Evolutionary conservation across 2,113 vertebrate genomes (phyloP).

Genomic region (Thryonomys swinderianus): DNA sequence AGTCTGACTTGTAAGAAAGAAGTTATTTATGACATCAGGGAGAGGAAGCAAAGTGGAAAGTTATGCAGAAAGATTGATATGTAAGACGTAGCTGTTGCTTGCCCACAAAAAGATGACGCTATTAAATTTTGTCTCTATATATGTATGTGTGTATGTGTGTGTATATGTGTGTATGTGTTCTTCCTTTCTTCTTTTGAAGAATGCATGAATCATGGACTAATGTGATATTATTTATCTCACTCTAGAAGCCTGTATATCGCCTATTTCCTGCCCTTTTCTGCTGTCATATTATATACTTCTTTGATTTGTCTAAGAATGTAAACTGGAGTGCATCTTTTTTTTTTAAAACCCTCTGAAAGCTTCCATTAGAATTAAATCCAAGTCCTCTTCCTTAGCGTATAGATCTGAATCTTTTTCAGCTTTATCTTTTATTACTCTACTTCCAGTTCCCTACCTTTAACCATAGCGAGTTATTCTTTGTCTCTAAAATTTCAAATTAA

Average conservation of each 20-base stretch:
- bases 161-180: neutral
- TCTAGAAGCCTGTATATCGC: neutral
- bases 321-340: neutral
- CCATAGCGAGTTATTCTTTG: neutral
- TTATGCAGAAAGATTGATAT: neutral
- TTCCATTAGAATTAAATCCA: constrained; percentile 25
- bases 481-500: constrained; percentile 48
- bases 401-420: neutral
- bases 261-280: neutral
- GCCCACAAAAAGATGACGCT: neutral
- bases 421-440: neutral
- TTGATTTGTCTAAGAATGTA: constrained; percentile 31
- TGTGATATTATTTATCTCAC: neutral
- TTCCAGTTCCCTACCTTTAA: neutral
- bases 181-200: neutral
- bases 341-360: neutral
- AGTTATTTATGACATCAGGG: neutral
- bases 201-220: neutral
- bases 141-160: neutral
- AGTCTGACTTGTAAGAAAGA: neutral
- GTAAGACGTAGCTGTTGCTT: neutral
- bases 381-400: neutral
- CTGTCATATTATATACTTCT: neutral
- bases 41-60: constrained; percentile 2
- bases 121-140: neutral